A percentile compares a stretch with the other conserved stretches of the same genome.
Evolutionary conservation across 2,797 vertebrate species (phyloP).

Genomic region (Epinephelus coioides): DNA sequence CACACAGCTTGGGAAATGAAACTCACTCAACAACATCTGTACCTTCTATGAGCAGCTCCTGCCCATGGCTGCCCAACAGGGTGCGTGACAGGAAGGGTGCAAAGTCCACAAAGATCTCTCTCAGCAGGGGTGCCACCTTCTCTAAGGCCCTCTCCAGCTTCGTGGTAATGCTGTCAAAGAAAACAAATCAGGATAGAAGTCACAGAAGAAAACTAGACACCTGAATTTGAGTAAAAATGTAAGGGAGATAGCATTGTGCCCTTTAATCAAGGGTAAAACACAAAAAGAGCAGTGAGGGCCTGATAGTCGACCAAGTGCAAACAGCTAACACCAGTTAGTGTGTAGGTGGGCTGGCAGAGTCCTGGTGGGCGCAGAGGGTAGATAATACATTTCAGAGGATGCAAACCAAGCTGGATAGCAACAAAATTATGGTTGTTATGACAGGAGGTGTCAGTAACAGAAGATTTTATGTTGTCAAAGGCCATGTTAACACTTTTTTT

Average conservation of each 20-base stretch:
- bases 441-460: constrained; percentile 27
- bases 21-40: constrained; percentile 57
- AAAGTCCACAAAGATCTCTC: constrained; percentile 99
- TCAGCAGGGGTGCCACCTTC: constrained; percentile 95
- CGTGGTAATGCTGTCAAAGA: constrained; percentile 84
- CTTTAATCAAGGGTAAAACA: constrained; percentile 26
- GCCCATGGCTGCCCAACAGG: constrained; percentile 97
- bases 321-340: constrained; percentile 42
- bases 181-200: constrained; percentile 38
- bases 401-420: constrained; percentile 50
- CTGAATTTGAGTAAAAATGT: constrained; percentile 1
- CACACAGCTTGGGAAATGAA: constrained; percentile 24
- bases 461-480: constrained; percentile 26
- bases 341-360: constrained; percentile 23
- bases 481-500: neutral
- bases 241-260: constrained; percentile 2
- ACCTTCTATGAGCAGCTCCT: constrained; percentile 98
- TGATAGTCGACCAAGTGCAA: constrained; percentile 14
- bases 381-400: constrained; percentile 46
- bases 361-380: constrained; percentile 35
- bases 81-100: constrained; percentile 98
- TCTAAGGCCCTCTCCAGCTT: constrained; percentile 90
- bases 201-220: constrained; percentile 14
- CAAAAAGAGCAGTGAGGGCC: constrained; percentile 25
- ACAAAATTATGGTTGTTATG: constrained; percentile 13